Conservation (phyloP, 2,888 invertebrate genomes). For the Steinernema carpocapsae region DNA sequence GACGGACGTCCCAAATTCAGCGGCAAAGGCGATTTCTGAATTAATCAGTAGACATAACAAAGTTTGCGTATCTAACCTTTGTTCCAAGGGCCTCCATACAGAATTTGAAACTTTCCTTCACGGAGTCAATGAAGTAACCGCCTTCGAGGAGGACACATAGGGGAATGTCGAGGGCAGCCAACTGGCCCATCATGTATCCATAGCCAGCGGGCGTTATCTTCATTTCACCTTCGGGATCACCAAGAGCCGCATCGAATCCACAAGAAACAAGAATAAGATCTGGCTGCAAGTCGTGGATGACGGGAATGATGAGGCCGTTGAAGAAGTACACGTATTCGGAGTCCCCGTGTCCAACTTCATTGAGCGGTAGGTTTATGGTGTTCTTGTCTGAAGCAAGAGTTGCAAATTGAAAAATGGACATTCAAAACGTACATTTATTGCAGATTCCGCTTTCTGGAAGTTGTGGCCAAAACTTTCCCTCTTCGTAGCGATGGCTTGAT, state of each 20-base stretch:
- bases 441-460: slow-evolving; percentile 58
- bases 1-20: neutral
- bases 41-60: neutral
- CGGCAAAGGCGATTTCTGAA: slow-evolving; percentile 7
- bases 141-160: slow-evolving; percentile 60
- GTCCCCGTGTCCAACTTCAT: slow-evolving; percentile 80
- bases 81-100: slow-evolving; percentile 45
- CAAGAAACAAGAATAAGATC: slow-evolving; percentile 86
- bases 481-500: slow-evolving; percentile 93
- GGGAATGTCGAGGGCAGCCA: slow-evolving; percentile 75
- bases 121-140: slow-evolving; percentile 50
- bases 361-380: slow-evolving; percentile 88
- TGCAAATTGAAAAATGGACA: neutral
- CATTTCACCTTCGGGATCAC: slow-evolving; percentile 75
- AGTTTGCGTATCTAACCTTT: neutral
- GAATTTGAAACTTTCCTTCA: slow-evolving; percentile 41
- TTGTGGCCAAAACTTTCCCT: slow-evolving; percentile 84
- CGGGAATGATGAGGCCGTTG: slow-evolving; percentile 79
- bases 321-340: slow-evolving; percentile 87
- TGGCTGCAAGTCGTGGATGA: slow-evolving; percentile 83
- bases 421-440: slow-evolving; percentile 73
- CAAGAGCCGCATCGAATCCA: slow-evolving; percentile 72
- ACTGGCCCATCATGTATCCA: slow-evolving; percentile 85
- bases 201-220: slow-evolving; percentile 87
- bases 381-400: slow-evolving; percentile 57